Base-by-base conservation (phyloP, 2,113 vertebrate genomes). In the Copsychus sechellarum region DNA sequence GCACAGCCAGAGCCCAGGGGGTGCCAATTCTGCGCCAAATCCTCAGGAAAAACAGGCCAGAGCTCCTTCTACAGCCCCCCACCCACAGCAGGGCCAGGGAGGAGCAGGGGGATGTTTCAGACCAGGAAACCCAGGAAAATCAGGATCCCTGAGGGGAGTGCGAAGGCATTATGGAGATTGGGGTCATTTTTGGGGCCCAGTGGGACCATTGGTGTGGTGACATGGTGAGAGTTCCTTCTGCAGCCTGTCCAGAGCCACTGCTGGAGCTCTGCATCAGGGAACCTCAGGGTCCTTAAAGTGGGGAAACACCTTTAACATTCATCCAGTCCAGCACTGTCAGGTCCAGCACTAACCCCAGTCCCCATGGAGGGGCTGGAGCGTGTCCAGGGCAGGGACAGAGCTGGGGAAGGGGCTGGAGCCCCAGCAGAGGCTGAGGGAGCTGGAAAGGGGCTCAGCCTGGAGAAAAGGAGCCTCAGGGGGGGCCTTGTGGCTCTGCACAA, bases 91-190 rank as follows among this genome's bases (percentile, higher is more conserved):
- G 31, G 45, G 24, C 24, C 10, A 60, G 62, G 11, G 25, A 42
- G 62, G 34, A 76, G 47, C 12, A 14, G 6, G 6, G 13, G 25
- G 29, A 26, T 45, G 10, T 13, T 34, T 81, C 50, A 73, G 34
- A 50, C 1, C 7, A 50, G 34, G 79, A 65, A 81, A 56, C 1
- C 2, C 1, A 2, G 43, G 34, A 42, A 69, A 69, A 23, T 33
- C n/a, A 33, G 53, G 23, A 38, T 28, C 11, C 36, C 51, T 3
- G 0, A 28, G 2, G 14, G 42, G 26, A 14, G 1, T 8, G 8
- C 38, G 18, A 60, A 60, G 11, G 26, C 16, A 7, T 25, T 51
- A 2, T 57, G 26, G 51, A 70, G 8, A 14, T 3, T 38, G 9
- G 24, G 13, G 24, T 73, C 1, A 3, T 43, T 77, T 81, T 43